These are phyloP conservation scores for Hippocampus zosterae DNA, from an alignment of 2,113 vertebrate species.

Conservation along the genomic window DNA sequence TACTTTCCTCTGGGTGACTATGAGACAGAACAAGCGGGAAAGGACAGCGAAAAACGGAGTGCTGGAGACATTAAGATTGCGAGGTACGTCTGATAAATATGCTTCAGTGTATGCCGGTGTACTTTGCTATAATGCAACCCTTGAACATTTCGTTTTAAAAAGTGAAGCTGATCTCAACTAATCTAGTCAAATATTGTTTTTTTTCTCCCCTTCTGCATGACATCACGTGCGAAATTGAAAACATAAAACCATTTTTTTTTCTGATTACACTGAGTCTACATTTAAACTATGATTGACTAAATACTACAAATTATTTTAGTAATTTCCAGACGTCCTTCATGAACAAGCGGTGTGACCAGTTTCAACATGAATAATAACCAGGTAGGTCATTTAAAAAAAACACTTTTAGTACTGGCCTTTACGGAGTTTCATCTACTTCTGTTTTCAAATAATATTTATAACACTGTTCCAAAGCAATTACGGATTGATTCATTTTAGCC, in stretches of 20 bases:
- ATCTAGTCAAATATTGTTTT: no score
- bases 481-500: no score
- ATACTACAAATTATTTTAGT: neutral
- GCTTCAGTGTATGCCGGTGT: neutral
- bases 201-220: no score
- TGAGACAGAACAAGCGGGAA: neutral
- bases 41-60: neutral
- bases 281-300: neutral
- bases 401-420: neutral
- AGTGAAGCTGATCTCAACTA: neutral
- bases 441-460: neutral
- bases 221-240: neutral
- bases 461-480: no score
- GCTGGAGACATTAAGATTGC: neutral
- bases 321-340: neutral
- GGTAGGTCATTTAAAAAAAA: constrained; percentile 13
- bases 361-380: constrained; percentile 33
- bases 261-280: neutral
- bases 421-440: neutral
- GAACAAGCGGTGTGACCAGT: neutral
- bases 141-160: neutral
- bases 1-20: constrained; percentile 9
- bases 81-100: constrained; percentile 10
- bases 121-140: neutral
- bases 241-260: neutral